Base-by-base conservation (phyloP, 2,888 invertebrate genomes). In the Crepidodera aurea region DNA sequence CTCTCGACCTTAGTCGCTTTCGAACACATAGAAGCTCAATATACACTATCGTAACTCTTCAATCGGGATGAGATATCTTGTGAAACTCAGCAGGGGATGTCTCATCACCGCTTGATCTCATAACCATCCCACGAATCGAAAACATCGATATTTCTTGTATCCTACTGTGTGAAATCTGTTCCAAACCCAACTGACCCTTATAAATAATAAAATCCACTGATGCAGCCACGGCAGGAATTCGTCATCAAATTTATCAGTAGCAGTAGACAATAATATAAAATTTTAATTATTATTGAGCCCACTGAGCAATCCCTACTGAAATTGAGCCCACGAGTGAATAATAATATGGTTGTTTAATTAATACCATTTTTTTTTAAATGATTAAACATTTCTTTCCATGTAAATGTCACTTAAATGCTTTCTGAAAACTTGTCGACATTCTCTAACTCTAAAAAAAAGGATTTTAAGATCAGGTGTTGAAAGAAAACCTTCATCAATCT, bases 91-190 rank as follows among this genome's bases (percentile, higher is more conserved):
- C 66, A 60, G 64, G 65, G 51, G 51, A 55, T 67, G 60, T 67
- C 64, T 64, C 67, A 69, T 67, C 65, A 62, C 65, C 59, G 32
- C 51, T 44, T 44, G 56, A 56, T 40, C 51, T 62, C 60, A 66
- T 67, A 64, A 67, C 64, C 60, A 54, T 59, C 63, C 69, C 61
- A 67, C 65, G 62, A 62, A 67, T 69, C 69, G 67, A 69, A 67
- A 61, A 67, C 67, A 67, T 67, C 67, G 66, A 67, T 65, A 67
- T 60, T 60, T 62, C 62, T 57, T 42, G 58, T 39, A 60, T 67
- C 69, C 69, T 64, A 68, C 68, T 66, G 68, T 63, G 68, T 65
- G 68, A 68, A 65, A 55, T 55, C 59, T 42, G 55, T 56, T 58
- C 29, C 40, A 39, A 58, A 51, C 32, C 58, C 58, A 40, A 15